phyloP scores from a whole-genome alignment of 2,888 invertebrate species.

The Cephus pulcher region DNA sequence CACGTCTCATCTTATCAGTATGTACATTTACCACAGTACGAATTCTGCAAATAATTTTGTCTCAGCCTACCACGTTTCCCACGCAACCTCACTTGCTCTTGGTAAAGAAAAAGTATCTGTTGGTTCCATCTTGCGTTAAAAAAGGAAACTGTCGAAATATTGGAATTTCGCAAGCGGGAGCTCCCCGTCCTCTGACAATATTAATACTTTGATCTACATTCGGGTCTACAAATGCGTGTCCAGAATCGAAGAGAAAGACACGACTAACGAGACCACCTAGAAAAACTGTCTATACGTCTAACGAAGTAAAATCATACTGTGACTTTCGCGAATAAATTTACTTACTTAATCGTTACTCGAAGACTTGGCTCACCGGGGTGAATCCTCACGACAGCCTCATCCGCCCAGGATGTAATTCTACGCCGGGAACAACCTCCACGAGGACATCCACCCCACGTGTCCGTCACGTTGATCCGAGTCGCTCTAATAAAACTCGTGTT shows the following conservation, averaged over 20 bases:
- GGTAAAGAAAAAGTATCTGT: too few species aligned
- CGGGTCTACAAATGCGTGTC: neutral
- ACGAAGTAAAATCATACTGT: neutral
- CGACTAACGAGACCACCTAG: neutral
- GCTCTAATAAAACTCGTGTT: slow-evolving; percentile 1
- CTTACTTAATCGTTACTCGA: neutral
- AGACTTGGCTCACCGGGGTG: neutral
- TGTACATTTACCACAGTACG: too few species aligned
- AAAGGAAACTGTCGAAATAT: too few species aligned
- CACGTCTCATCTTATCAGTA: too few species aligned
- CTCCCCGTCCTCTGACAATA: slow-evolving; percentile 2
- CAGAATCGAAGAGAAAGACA: neutral
- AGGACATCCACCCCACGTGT: neutral
- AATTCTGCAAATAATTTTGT: too few species aligned
- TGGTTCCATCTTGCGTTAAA: too few species aligned
- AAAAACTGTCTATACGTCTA: too few species aligned
- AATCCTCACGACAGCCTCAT: too few species aligned
- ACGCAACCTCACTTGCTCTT: too few species aligned
- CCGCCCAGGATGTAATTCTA: too few species aligned
- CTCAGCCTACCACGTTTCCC: too few species aligned
- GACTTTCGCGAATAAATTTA: neutral
- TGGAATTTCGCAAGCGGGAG: neutral
- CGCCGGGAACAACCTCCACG: neutral
- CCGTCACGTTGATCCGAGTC: neutral
- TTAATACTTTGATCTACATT: neutral